These are phyloP conservation scores for Chionis minor DNA, from an alignment of 2,113 vertebrate species.

Conservation along the genomic window DNA sequence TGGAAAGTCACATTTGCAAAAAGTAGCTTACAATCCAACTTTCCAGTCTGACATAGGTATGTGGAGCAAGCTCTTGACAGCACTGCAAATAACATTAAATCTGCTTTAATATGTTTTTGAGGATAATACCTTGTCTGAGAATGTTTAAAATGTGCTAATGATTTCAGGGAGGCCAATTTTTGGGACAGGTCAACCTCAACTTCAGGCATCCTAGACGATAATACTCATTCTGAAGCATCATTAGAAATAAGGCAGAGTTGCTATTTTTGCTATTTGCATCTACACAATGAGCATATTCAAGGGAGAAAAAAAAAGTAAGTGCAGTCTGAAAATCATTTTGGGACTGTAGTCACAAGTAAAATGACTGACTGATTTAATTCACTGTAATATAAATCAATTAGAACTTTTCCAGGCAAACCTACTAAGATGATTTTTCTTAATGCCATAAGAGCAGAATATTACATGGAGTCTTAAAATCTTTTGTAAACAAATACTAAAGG, in stretches of 20 bases:
- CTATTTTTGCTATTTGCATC: background rate
- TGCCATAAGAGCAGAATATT: background rate
- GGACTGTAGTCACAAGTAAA: background rate
- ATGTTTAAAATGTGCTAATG: background rate
- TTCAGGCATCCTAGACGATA: background rate
- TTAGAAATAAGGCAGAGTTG: background rate
- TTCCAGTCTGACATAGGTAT: rapidly evolving
- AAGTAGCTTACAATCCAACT: background rate
- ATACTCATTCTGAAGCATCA: background rate
- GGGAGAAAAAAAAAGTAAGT: background rate
- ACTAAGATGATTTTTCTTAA: background rate
- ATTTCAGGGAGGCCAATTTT: rapidly evolving
- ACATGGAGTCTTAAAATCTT: background rate
- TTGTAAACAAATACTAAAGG: background rate
- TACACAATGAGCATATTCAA: background rate
- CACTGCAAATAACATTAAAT: background rate
- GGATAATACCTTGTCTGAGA: background rate
- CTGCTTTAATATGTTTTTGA: background rate
- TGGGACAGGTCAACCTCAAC: background rate
- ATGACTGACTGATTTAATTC: background rate
- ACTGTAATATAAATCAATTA: background rate
- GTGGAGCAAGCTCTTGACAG: background rate
- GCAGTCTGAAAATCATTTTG: background rate
- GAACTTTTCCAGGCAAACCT: background rate
- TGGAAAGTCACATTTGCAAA: background rate